These are phyloP conservation scores for Limenitis arthemis DNA, from an alignment of 2,888 invertebrate species.

Conservation along the genomic window DNA sequence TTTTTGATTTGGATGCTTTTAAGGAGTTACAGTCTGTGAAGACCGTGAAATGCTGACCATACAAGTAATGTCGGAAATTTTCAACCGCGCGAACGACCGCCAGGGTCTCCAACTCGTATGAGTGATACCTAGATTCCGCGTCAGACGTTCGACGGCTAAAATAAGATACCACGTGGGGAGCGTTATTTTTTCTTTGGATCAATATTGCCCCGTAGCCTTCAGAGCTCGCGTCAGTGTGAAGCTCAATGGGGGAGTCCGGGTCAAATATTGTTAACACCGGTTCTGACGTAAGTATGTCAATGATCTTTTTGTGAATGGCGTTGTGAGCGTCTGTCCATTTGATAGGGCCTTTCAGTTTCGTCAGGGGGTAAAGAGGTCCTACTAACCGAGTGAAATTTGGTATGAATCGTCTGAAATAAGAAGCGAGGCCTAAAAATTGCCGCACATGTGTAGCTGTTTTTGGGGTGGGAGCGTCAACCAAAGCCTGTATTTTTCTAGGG, in stretches of 20 bases:
- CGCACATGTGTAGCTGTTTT: constrained; percentile 18
- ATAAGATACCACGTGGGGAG: constrained; percentile 2
- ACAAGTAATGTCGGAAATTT: constrained; percentile 22
- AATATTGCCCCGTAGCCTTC: constrained; percentile 27
- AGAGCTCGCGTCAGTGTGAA: constrained; percentile 28
- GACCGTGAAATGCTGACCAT: constrained; percentile 18
- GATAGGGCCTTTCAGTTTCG: background rate
- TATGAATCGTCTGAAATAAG: background rate
- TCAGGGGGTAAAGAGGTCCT: background rate
- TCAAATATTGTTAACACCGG: constrained; percentile 28
- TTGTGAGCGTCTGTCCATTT: constrained; percentile 6
- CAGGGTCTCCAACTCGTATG: constrained; percentile 14
- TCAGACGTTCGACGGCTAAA: constrained; percentile 7
- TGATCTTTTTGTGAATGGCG: constrained; percentile 9
- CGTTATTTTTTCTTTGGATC: background rate
- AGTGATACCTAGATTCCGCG: constrained; percentile 12
- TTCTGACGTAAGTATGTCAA: constrained; percentile 16
- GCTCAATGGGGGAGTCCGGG: constrained; percentile 17
- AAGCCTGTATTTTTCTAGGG: constrained; percentile 21
- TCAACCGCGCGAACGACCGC: constrained; percentile 10
- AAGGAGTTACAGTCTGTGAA: constrained; percentile 5
- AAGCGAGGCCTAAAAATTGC: constrained; percentile 24
- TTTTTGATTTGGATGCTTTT: constrained; percentile 17
- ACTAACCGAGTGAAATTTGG: background rate
- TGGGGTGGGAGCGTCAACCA: constrained; percentile 19